phyloP scores from a whole-genome alignment of 2,888 invertebrate genomes.

The Lymantria dispar region DNA sequence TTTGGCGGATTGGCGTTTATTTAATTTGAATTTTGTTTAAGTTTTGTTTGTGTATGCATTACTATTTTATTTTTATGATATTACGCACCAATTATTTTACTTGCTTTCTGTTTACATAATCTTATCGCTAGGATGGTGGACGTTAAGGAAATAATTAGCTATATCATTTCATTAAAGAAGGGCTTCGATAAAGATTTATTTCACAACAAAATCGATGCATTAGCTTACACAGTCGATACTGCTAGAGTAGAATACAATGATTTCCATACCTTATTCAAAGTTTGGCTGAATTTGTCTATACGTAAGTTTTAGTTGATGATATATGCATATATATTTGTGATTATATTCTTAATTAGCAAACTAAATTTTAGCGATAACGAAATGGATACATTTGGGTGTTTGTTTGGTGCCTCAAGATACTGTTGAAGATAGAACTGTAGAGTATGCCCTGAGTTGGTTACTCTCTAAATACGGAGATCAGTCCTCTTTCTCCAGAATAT shows the following conservation, averaged over 20 bases:
- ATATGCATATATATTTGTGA: not conserved
- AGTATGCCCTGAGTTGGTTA: slow-evolving; percentile 68
- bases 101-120: not conserved
- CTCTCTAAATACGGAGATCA: slow-evolving; percentile 56
- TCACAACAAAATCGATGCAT: slow-evolving; percentile 64
- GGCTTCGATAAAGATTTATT: slow-evolving; percentile 74
- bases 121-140: slow-evolving; percentile 48
- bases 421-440: slow-evolving; percentile 57
- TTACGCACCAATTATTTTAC: not conserved
- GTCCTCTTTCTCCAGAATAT: slow-evolving; percentile 52
- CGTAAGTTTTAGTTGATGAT: slow-evolving; percentile 51
- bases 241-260: slow-evolving; percentile 58
- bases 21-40: not conserved
- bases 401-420: slow-evolving; percentile 65
- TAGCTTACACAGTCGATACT: slow-evolving; percentile 58
- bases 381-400: slow-evolving; percentile 67
- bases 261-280: slow-evolving; percentile 68
- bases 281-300: slow-evolving; percentile 75
- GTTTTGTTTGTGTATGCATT: not conserved
- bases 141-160: slow-evolving; percentile 68
- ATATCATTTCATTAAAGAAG: slow-evolving; percentile 64
- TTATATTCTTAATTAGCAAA: not conserved
- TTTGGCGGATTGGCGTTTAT: too few relatives aligned
- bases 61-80: too few relatives aligned
- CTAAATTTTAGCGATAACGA: slow-evolving; percentile 58